Percentiles rank a stretch among this genome's conserved stretches.
Evolutionary conservation across 2,113 vertebrate genomes (phyloP).

Genomic region (Leucoraja erinaceus): DNA sequence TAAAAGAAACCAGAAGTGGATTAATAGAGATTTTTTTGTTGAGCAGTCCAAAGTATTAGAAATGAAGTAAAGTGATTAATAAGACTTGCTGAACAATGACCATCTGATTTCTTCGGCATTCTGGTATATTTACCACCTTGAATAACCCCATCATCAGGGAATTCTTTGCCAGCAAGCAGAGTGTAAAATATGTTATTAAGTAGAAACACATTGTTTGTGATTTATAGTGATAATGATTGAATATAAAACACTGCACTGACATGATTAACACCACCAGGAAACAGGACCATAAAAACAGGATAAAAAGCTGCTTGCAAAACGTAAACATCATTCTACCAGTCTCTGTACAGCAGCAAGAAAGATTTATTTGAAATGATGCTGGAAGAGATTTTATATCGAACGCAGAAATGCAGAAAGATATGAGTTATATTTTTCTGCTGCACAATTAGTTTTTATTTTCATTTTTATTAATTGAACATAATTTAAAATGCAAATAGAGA

Average conservation of each 20-base stretch:
- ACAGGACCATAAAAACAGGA: constrained; percentile 31
- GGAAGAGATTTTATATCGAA: constrained; percentile 1
- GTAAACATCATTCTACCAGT: constrained; percentile 37
- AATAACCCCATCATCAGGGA: constrained; percentile 35
- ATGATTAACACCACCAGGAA: constrained; percentile 33
- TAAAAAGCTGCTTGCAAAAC: constrained; percentile 33
- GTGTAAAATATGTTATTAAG: constrained; percentile 38
- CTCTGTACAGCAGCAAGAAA: not conserved
- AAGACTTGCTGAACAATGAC: constrained; percentile 22
- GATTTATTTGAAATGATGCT: constrained; percentile 23
- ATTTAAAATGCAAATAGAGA: constrained; percentile 2
- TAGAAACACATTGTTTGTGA: constrained; percentile 35
- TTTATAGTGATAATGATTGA: constrained; percentile 35
- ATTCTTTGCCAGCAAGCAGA: constrained; percentile 34
- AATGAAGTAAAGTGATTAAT: constrained; percentile 30
- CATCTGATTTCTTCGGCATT: constrained; percentile 33
- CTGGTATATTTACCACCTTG: constrained; percentile 35
- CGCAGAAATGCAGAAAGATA: not conserved
- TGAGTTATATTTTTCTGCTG: not conserved
- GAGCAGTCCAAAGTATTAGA: constrained; percentile 25
- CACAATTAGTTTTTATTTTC: not conserved
- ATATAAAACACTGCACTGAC: constrained; percentile 34
- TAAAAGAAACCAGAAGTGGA: constrained; percentile 2
- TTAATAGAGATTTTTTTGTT: constrained; percentile 29
- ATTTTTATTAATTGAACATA: constrained; percentile 4